A percentile compares a stretch with the other conserved stretches of the same genome.
Conservation (phyloP, 2,888 invertebrate genomes). For the Pheosia tremula region DNA sequence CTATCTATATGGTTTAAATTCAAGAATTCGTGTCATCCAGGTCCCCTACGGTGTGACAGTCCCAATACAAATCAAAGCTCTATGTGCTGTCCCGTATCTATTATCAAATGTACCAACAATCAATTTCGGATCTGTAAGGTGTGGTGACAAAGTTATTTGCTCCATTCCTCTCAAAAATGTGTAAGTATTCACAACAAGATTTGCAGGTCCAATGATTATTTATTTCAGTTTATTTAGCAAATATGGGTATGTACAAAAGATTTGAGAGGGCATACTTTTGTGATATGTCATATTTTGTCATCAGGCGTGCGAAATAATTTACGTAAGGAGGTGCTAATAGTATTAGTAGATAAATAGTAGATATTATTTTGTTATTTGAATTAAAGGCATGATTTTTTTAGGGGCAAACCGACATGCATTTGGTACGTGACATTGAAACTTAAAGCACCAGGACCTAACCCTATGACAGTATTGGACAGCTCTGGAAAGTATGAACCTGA, state of each 20-base stretch:
- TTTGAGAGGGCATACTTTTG: too few species aligned
- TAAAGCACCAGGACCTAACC: constrained; percentile 57
- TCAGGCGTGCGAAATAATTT: too few species aligned
- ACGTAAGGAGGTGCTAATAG: too few species aligned
- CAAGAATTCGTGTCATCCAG: constrained; percentile 47
- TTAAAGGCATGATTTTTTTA: constrained; percentile 42
- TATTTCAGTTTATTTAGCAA: too few species aligned
- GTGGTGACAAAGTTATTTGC: constrained; percentile 84
- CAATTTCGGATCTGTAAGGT: constrained; percentile 83
- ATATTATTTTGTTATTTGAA: too few species aligned
- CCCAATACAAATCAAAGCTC: constrained; percentile 82
- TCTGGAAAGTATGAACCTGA: constrained; percentile 80
- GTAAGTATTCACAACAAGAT: constrained; percentile 62
- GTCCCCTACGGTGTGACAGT: constrained; percentile 85
- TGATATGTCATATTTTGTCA: too few species aligned
- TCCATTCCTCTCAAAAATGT: constrained; percentile 83
- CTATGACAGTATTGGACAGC: constrained; percentile 64
- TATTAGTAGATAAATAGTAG: too few species aligned
- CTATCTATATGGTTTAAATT: not conserved
- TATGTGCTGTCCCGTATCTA: constrained; percentile 84
- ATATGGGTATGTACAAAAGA: too few species aligned
- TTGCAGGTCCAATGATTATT: not conserved
- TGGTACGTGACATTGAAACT: constrained; percentile 78
- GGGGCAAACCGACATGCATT: constrained; percentile 83
- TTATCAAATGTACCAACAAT: constrained; percentile 67